These are phyloP conservation scores for Drosophila ironensis DNA, from an alignment of 1,140 invertebrate genomes.

Conservation along the genomic window DNA sequence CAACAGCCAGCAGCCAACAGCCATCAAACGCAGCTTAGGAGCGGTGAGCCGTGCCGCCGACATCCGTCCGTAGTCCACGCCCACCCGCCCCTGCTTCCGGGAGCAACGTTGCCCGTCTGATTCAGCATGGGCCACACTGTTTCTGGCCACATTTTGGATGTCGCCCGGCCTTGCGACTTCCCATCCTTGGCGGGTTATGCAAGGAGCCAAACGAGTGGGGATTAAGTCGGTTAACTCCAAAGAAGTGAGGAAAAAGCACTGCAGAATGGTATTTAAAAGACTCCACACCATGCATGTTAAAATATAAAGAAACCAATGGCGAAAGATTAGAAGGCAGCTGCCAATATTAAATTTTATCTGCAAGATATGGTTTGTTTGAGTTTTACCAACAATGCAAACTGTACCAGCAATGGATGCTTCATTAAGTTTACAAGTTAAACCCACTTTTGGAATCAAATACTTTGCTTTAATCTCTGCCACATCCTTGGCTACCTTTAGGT, in stretches of 20 bases:
- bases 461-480: no score
- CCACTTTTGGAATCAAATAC: no score
- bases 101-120: not conserved
- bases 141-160: slow-evolving; percentile 60
- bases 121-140: slow-evolving; percentile 35
- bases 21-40: slow-evolving; percentile 66
- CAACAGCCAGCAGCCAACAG: slow-evolving; percentile 1
- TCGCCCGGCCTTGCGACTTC: slow-evolving; percentile 44
- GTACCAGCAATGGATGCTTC: no score
- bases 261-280: no score
- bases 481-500: no score
- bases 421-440: no score
- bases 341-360: no score
- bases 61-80: slow-evolving; percentile 8
- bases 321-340: no score
- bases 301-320: no score
- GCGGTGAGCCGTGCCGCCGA: slow-evolving; percentile 56
- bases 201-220: not conserved
- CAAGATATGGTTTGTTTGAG: no score
- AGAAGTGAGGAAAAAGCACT: not conserved
- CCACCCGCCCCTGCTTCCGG: not conserved
- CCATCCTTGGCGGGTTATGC: slow-evolving; percentile 12
- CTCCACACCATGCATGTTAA: not conserved
- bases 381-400: no score
- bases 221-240: not conserved